These are phyloP conservation scores for Micromussa lordhowensis DNA, from an alignment of 92 coral and sea anemone species.

Conservation along the genomic window DNA sequence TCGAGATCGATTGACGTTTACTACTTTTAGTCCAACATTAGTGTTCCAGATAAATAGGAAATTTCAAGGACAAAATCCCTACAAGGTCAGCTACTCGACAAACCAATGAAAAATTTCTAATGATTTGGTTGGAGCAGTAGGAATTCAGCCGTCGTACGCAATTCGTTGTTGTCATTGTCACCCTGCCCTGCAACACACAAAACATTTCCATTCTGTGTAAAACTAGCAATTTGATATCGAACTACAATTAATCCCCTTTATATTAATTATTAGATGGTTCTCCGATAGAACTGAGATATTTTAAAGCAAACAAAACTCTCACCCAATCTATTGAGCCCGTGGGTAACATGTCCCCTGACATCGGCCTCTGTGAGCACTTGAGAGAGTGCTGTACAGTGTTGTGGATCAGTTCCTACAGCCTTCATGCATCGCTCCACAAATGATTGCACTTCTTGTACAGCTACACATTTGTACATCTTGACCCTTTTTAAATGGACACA, in stretches of 20 bases:
- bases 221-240: background rate
- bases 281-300: background rate
- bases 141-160: too few species aligned
- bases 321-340: conserved; percentile 94
- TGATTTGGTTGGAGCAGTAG: too few species aligned
- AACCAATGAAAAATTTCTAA: too few species aligned
- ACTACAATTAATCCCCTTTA: background rate
- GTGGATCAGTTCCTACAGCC: conserved; percentile 80
- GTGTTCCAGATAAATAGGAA: too few species aligned
- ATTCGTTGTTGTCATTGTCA: too few species aligned
- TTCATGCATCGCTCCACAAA: conserved; percentile 91
- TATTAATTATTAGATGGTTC: background rate
- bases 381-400: conserved; percentile 81
- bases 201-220: background rate
- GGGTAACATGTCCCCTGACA: conserved; percentile 89
- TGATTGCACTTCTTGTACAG: conserved; percentile 74
- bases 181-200: too few species aligned
- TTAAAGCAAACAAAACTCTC: background rate
- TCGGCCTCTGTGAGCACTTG: conserved; percentile 87
- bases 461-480: conserved; percentile 62
- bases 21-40: too few species aligned
- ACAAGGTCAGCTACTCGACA: too few species aligned
- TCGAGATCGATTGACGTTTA: too few species aligned
- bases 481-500: background rate
- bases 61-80: too few species aligned